Base-by-base conservation (phyloP, 2,888 invertebrate genomes). In the Omphaloscelis lunosa region DNA sequence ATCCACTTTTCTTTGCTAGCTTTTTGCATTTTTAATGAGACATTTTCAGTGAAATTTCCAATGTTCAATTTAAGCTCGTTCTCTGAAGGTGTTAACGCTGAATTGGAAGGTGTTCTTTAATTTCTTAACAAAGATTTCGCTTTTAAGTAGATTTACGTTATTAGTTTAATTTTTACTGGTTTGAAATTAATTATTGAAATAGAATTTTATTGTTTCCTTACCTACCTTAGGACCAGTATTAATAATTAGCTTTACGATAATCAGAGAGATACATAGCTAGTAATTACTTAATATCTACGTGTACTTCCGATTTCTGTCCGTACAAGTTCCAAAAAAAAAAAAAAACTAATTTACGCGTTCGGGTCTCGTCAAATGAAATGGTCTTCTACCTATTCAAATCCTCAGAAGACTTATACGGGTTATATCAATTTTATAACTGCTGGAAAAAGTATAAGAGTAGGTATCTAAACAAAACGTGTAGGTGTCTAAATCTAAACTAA, bases 1-100 rank as follows among this genome's bases (percentile, higher is more conserved):
- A 96, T 94, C 94, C 94, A 95, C 95, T 95, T 94, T 94, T 94
- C 93, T 93, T 94, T 91, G 91, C 91, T 90, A 89, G 93, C 93
- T 95, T 68, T 95, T 93, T 93, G 94, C 93, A 95, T 95, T 94
- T 93, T 93, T 94, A 95, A 95, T 95, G 93, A 95, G 94, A 92
- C 91, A 91, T 92, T 92, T 93, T 89, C 89, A 90, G 89, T 90
- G 87, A 90, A 92, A 91, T 93, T 93, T 92, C 90, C 92, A 93
- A 93, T 91, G 89, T 89, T 89, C 88, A 88, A 89, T 89, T 89
- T 89, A 86, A 86, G 86, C 91, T 88, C 85, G 86, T 89, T 85
- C 88, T 85, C 81, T 86, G 77, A 83, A 78, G 80, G 85, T 89
- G 89, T 90, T 90, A 88, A 87, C 87, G 82, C 77, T 83, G 88